Base-by-base conservation (phyloP, 2,797 vertebrate species). In the Coregonus sp. region DNA sequence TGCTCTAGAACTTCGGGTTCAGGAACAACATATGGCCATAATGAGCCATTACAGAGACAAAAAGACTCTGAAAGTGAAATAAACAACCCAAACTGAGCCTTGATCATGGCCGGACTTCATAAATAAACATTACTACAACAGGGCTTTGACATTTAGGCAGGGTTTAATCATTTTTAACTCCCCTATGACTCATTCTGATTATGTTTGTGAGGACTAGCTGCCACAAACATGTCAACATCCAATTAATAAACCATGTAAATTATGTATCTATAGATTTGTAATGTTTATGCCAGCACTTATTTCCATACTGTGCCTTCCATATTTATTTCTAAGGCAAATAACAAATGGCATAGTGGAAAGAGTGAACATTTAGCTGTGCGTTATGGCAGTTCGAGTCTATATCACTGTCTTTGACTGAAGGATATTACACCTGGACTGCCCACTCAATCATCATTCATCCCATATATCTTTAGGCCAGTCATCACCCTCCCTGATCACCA, bases 21-120 rank as follows among this genome's bases (percentile, higher is more conserved):
- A 25, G 0, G 68, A 86, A 61, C 56, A 86, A 81, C 88, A 88
- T 85, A 75, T 90, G 87, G 85, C 75, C 83, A 74, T 84, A 90
- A 89, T 90, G 81, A 89, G 59, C 31, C 71, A 52, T 86, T 79
- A 86, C 75, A 63, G 74, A 12, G 40, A 72, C 52, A 75, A 77
- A 80, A 51, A 51, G 77, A 72, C 9, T 47, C 40, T 47, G 40
- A 47, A 47, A 47, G 78, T 25, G 76, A 84, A 80, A 88, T 82
- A 83, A 89, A 87, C 78, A 88, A 78, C 54, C 56, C 76, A 74
- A 75, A 83, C 66, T 74, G 25, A 47, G 82, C 75, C 72, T 81
- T 71, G 69, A 86, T 86, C 82, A 79, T 73, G 68, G 72, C 59
- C 54, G 71, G 75, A 80, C 67, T 29, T 70, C 72, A 59, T 72